A percentile compares a stretch with the other conserved stretches of the same genome.
These are phyloP conservation scores for Tiphia femorata DNA, from an alignment of 2,888 invertebrate species.

Conservation along the genomic window DNA sequence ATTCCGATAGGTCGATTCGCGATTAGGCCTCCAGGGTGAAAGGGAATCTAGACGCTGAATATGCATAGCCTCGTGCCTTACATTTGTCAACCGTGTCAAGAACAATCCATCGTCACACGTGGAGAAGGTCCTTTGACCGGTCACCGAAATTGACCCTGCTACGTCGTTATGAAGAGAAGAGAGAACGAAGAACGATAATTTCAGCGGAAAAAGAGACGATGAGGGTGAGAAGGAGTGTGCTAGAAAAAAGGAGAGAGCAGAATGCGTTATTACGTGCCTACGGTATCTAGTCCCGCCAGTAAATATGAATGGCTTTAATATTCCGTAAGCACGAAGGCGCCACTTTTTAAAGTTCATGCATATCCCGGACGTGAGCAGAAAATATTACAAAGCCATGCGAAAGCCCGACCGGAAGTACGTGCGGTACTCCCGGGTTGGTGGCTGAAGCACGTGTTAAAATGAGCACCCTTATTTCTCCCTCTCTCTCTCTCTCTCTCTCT, in stretches of 20 bases:
- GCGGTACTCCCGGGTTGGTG: constrained; percentile 4
- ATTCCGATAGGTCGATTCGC: too few relatives aligned
- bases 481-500: not conserved
- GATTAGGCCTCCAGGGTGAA: too few relatives aligned
- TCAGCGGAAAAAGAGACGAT: not conserved
- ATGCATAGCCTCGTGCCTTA: too few relatives aligned
- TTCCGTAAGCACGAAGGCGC: constrained; percentile 61
- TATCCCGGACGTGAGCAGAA: constrained; percentile 54
- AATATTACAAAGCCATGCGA: constrained; percentile 49
- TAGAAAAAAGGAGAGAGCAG: too few relatives aligned
- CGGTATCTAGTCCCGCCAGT: constrained; percentile 48
- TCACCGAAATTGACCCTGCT: too few relatives aligned
- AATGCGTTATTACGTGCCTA: constrained; percentile 49
- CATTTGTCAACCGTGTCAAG: too few relatives aligned
- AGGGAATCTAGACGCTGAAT: too few relatives aligned
- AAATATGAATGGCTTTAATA: constrained; percentile 64
- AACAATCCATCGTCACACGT: too few relatives aligned
- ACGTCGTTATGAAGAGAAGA: not conserved
- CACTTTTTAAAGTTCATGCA: constrained; percentile 63
- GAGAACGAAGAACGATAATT: not conserved
- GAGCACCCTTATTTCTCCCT: constrained; percentile 10
- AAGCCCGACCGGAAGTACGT: constrained; percentile 20
- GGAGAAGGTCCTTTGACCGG: too few relatives aligned
- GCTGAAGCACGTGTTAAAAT: constrained; percentile 27
- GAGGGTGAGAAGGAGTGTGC: not conserved